Base-by-base conservation (phyloP, 2,888 invertebrate genomes). In the Chrysolina haemoptera region DNA sequence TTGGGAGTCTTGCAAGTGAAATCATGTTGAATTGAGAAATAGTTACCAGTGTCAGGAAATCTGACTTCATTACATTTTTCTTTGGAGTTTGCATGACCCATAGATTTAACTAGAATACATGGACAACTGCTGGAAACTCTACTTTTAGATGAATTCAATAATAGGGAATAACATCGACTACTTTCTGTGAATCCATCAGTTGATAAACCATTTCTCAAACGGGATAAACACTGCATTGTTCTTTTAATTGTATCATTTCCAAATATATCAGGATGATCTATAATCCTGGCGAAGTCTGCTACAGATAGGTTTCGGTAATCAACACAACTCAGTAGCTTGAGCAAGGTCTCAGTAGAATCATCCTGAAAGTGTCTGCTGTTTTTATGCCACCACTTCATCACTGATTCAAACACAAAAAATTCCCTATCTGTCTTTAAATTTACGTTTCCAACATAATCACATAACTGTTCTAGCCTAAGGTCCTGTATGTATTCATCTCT, bases 361-460 rank as follows among this genome's bases (percentile, higher is more conserved):
- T 74, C 68, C 16, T 70, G 9, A 67, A 76, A 73, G 9, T 71
- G 59, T 41, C 69, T 59, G 48, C 76, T 72, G 76, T 87, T 84
- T 75, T 85, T 84, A 67, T 82, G 84, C 82, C 86, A 87, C 89
- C 89, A 89, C 73, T 82, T 82, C 83, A 88, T 86, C 55, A 83
- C 83, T 22, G 83, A 77, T 79, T 84, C 78, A 79, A 88, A 88
- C 12, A 88, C 86, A 68, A 82, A 81, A 20, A 86, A 76, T 80
- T 89, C 89, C 55, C 76, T 80, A 62, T 81, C 75, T 50, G 82
- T 77, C 35, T 84, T 80, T 62, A 79, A 68, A 71, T 78, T 43
- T 3, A 77, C 75, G 78, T 87, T 85, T 9, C 87, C 86, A 71
- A 88, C 82, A 79, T 88, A 89, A 68, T 74, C 78, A 78, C 84